Conservation (phyloP, 2,888 invertebrate genomes). For the Epinotia demarniana region DNA sequence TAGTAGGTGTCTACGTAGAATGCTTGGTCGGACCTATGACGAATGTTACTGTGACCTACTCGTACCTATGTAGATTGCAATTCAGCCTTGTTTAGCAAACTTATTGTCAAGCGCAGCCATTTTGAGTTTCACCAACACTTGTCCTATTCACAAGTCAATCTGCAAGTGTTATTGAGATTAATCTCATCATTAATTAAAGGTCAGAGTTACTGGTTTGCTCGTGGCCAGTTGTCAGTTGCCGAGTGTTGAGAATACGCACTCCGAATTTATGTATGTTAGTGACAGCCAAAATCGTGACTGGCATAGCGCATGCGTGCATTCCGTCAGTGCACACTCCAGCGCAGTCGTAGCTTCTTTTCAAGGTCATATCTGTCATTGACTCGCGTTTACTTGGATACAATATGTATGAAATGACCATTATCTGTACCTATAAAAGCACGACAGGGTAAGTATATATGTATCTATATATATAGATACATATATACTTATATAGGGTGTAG, state of each 20-base stretch:
- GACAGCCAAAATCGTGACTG: slow-evolving; percentile 32
- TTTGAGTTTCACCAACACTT: slow-evolving; percentile 21
- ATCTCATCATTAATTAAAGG: too few relatives aligned
- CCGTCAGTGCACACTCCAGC: slow-evolving; percentile 7
- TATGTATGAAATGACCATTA: too few relatives aligned
- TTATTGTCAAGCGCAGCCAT: slow-evolving; percentile 9
- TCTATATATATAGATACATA: too few relatives aligned
- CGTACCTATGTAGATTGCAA: neutral
- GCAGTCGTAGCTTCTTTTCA: neutral
- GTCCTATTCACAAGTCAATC: neutral
- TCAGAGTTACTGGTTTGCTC: too few relatives aligned
- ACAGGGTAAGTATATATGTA: too few relatives aligned
- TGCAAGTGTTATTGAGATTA: too few relatives aligned
- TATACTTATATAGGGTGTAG: too few relatives aligned
- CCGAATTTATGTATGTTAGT: neutral
- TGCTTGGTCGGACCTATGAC: neutral
- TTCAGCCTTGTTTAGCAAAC: neutral
- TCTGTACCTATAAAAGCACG: too few relatives aligned
- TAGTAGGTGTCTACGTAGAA: too few relatives aligned
- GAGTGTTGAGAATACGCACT: neutral
- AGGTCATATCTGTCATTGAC: neutral
- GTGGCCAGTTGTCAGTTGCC: neutral
- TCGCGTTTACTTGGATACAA: too few relatives aligned
- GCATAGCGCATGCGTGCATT: slow-evolving; percentile 29
- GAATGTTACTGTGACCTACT: too few relatives aligned